Evolutionary conservation across 2,888 invertebrate genomes (phyloP), one percentile per base, ranked within the genome.

Genomic region (Helleia helle): DNA sequence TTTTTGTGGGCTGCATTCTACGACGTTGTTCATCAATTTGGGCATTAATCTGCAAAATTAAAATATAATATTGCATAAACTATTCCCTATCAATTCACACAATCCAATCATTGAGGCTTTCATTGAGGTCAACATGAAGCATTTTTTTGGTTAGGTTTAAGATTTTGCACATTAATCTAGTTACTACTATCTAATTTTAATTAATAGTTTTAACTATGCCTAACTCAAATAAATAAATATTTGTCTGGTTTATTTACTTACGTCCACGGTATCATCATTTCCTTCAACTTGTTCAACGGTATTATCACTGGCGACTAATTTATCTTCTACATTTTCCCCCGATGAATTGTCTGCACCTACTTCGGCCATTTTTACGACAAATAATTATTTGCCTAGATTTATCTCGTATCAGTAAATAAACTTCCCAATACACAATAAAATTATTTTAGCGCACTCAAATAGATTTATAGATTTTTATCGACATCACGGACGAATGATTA

Each of bases 1-100:
- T 66, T 71, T 88, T 89, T 6, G 88, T 76, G 14, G 91, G 91
- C 58, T 89, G 90, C 75, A 75, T 76, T 51, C 69, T 69, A 31
- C 60, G 73, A 24, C 76, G 65, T 51, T 79, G 71, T 50, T 74
- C 83, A 44, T 79, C 83, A 46, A 75, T 73, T 55, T 84, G 65
- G 46, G 74, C 74, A 63, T 80, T 79, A 47, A 83, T 64, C 85
- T 85, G 69, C 47, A 79, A 80, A 52, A 53, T 51, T 38, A 34
- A 29, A 15, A 28, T 11, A 13, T 14, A 22, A n/a, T n/a, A 8
- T 11, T 5, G 9, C 8, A 26, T 9, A 2, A 4, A 27, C 11
- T 11, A 3, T 15, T 3, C 15, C 3, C 15, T n/a, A n/a, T n/a
- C n/a, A n/a, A n/a, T n/a, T n/a, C n/a, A n/a, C 4, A 26, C 4